Evolutionary conservation across 2,797 vertebrate species (phyloP), one percentile per base, ranked within the genome.

Genomic region (Emydoidea blandingii): DNA sequence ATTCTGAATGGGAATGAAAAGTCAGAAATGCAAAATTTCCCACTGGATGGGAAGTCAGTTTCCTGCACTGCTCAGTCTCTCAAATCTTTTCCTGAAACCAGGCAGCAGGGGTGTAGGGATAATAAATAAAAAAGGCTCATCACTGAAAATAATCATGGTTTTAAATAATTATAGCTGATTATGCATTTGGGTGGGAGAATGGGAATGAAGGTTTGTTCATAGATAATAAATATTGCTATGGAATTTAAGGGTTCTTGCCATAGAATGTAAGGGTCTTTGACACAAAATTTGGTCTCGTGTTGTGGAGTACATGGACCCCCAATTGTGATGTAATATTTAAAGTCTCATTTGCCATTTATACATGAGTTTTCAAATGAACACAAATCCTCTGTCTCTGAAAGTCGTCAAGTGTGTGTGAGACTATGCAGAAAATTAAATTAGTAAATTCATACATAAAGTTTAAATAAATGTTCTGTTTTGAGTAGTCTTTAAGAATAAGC

Each of bases 381-480:
- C 49, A 88, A 31, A 83, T 85, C 31, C 79, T 85, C 19, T 92
- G 52, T 68, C 82, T 92, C 21, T 81, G 89, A 94, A 78, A 74
- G 31, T 47, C 54, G n/a, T n/a, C n/a, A n/a, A n/a, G n/a, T 74
- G n/a, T 74, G 74, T 89, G 54, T 91, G 93, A 92, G 94, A 85
- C 65, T 92, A 68, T 41, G n/a, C 79, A 90, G 83, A 93, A 97
- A 94, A 94, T 85, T 93, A 81, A 29, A 52, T 79, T 52, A 19
- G 81, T 93, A 78, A 93, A 87, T 85, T 92, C 89, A 37, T 81
- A 79, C 80, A 37, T 90, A 81, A 88, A 90, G 50, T 90, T 91
- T 81, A 59, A 93, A 93, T 90, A 76, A 85, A 37, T 86, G 49
- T 85, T 84, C 62, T 92, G 76, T 59, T 72, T 78, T 81, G 86